These are phyloP conservation scores for Thaumatotibia leucotreta DNA, from an alignment of 1,140 invertebrate species.

Conservation along the genomic window DNA sequence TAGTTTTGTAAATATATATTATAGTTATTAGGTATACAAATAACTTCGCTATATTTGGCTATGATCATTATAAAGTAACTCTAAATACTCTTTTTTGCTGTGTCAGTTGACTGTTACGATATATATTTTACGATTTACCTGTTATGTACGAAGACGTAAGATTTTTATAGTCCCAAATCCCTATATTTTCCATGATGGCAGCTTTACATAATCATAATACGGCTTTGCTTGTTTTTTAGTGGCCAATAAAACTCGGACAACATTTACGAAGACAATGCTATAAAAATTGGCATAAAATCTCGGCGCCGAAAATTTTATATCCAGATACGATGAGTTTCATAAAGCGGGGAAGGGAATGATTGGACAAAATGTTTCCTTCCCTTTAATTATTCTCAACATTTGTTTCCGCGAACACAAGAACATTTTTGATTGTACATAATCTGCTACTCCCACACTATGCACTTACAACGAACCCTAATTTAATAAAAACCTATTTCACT, in stretches of 20 bases:
- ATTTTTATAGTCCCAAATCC: constrained; percentile 3
- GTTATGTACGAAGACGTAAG: background rate
- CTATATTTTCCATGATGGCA: background rate
- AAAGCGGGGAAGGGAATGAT: constrained; percentile 50
- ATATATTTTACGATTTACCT: background rate
- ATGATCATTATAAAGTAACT: no score
- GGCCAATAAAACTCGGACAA: constrained; percentile 63
- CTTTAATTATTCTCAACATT: background rate
- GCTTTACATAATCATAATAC: constrained; percentile 33
- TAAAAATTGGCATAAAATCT: constrained; percentile 71
- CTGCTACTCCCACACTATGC: background rate
- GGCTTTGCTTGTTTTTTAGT: constrained; percentile 47
- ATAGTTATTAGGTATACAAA: no score
- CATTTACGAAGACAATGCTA: constrained; percentile 67
- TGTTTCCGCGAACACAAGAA: background rate
- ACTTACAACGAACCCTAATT: background rate
- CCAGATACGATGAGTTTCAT: constrained; percentile 49
- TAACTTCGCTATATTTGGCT: no score
- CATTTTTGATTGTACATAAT: background rate
- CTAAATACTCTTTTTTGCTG: no score
- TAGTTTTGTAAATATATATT: no score
- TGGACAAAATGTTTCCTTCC: constrained; percentile 33
- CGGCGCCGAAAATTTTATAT: constrained; percentile 65
- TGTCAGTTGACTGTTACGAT: background rate
- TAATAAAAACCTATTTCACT: background rate